A percentile compares a stretch with the other conserved stretches of the same genome.
phyloP scores from a whole-genome alignment of 2,113 vertebrate genomes.

The Fregetta grallaria region DNA sequence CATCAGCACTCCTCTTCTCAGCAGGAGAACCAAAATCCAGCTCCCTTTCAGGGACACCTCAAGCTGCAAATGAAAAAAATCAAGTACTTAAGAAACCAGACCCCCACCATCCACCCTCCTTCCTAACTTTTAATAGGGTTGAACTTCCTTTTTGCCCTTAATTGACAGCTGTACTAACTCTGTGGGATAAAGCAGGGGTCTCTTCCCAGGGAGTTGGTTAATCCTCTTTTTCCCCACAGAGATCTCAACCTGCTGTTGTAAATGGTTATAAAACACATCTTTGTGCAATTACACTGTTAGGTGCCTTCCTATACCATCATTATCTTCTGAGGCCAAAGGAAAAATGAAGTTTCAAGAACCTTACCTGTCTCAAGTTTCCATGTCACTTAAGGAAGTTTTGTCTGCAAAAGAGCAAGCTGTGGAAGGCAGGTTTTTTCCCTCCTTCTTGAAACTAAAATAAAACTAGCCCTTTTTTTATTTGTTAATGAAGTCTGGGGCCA shows the following conservation, averaged over 20 bases:
- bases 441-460: not conserved
- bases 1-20: not conserved
- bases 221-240: not conserved
- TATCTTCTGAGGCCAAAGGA: not conserved
- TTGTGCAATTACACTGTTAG: not conserved
- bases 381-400: not conserved
- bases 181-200: not conserved
- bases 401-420: not conserved
- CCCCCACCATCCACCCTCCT: too few species aligned
- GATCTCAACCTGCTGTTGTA: not conserved
- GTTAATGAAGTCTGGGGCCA: not conserved
- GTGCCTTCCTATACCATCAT: not conserved
- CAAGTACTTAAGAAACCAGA: rapidly evolving
- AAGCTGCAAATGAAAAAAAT: not conserved
- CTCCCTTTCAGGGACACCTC: too few species aligned
- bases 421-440: not conserved
- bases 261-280: not conserved
- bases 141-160: not conserved
- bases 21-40: rapidly evolving
- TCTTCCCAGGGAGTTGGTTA: not conserved
- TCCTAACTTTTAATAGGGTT: not conserved
- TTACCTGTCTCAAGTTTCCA: not conserved
- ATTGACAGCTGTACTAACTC: not conserved
- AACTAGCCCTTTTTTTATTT: not conserved
- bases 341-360: not conserved